phyloP scores from a whole-genome alignment of 2,888 invertebrate species.

The Monochamus alternatus region DNA sequence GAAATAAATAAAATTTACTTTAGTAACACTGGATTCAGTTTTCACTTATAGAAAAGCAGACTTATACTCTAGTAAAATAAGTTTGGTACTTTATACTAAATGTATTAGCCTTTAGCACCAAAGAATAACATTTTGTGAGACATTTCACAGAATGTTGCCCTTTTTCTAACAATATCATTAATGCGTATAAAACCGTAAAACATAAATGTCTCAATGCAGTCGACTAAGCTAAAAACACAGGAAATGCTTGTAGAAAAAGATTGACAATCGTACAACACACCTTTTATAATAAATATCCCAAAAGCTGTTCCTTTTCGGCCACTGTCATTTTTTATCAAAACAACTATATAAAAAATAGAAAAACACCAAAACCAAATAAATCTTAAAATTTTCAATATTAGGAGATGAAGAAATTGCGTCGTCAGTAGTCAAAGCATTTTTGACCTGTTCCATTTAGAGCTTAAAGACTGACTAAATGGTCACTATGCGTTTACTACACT shows the following conservation, averaged over 20 bases:
- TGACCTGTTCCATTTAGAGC: not conserved
- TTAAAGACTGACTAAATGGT: not conserved
- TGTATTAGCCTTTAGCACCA: constrained; percentile 34
- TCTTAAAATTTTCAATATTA: no score
- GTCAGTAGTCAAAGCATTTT: not conserved
- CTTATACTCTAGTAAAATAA: constrained; percentile 41
- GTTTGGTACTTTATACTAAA: constrained; percentile 40
- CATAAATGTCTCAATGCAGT: constrained; percentile 4
- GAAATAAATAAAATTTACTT: constrained; percentile 12
- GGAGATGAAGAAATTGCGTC: no score
- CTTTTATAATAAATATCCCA: constrained; percentile 3
- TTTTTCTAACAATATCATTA: constrained; percentile 23
- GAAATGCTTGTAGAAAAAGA: constrained; percentile 5
- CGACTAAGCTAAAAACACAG: constrained; percentile 13
- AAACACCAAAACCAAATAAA: no score
- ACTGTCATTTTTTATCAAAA: no score
- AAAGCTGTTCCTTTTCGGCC: not conserved
- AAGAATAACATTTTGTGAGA: constrained; percentile 25
- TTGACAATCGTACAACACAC: constrained; percentile 1
- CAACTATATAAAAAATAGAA: no score
- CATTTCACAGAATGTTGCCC: constrained; percentile 21
- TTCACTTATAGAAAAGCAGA: constrained; percentile 42
- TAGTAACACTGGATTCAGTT: constrained; percentile 37
- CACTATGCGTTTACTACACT: constrained; percentile 12
- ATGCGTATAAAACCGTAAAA: constrained; percentile 25